Evolutionary conservation across 1,140 invertebrate genomes (phyloP), one percentile per base, ranked within the genome.

Genomic region (Trichonephila clavata): DNA sequence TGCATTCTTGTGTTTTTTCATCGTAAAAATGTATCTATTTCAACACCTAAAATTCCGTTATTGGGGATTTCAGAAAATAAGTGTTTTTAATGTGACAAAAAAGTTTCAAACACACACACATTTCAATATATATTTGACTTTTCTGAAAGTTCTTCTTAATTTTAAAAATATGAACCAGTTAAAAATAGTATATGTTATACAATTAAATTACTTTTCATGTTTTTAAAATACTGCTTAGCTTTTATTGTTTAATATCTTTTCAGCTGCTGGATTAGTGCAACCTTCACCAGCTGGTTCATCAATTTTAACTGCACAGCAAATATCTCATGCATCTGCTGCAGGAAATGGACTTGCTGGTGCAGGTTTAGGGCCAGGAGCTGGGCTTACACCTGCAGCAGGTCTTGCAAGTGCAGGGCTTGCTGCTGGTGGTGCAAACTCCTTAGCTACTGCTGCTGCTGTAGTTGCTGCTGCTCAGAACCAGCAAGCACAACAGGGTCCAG

Each of bases 401-500:
- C 68, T 90, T n/a, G 94, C 94, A 13, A 43, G 60, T 21, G 86
- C 94, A 27, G 91, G 90, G 20, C 71, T 94, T 21, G 24, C 84
- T 77, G 87, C 93, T 27, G 86, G 92, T 63, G 86, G 84, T 39
- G 60, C 93, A 21, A 90, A 90, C 39, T 71, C 93, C 8, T 84
- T 94, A 43, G 91, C 91, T 39, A 88, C 90, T 50, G 88, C 92
- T 84, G 86, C 88, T 8, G 87, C 89, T 32, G 88, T 90, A 32
- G 93, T 93, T 84, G 94, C 90, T 77, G 94, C 94, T 88, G 77
- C 87, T 8, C 94, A 94, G 60, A 87, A 93, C 43, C 86, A 89
- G 21, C 90, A 94, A n/a, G 93, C 84, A 10, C 84, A 87, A 24
- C 90, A 92, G 57, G 81, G 32, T 60, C 90, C 94, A n/a, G 90